Percentiles rank a stretch among this genome's conserved stretches.
These are phyloP conservation scores for Drosophila algonquin DNA, from an alignment of 2,888 invertebrate species.

Conservation along the genomic window DNA sequence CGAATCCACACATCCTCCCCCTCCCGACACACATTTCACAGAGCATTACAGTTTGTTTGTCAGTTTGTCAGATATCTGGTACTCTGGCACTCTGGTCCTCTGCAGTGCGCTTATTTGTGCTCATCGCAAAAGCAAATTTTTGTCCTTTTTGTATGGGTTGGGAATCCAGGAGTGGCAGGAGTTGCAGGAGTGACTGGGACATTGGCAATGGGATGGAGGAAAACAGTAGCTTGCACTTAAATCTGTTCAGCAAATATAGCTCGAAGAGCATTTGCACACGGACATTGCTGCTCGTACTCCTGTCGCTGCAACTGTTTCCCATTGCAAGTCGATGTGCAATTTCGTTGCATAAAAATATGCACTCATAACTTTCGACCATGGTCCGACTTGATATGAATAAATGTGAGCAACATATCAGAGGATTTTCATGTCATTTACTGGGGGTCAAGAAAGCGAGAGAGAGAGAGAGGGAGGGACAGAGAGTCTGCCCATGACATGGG, in stretches of 20 bases:
- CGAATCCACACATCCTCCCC: not conserved
- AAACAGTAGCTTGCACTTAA: constrained; percentile 52
- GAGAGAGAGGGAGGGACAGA: not conserved
- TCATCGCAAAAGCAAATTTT: constrained; percentile 39
- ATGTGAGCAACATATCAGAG: constrained; percentile 68
- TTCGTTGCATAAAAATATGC: constrained; percentile 64
- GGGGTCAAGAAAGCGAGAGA: constrained; percentile 60
- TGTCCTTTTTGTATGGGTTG: constrained; percentile 7
- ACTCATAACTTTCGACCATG: constrained; percentile 65
- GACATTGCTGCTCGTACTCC: not conserved
- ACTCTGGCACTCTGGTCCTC: not conserved
- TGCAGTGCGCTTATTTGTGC: constrained; percentile 43
- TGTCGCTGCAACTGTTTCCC: not conserved
- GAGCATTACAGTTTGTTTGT: not conserved
- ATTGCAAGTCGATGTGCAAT: constrained; percentile 44
- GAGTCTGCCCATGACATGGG: not conserved
- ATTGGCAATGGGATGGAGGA: not conserved
- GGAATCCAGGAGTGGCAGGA: constrained; percentile 1
- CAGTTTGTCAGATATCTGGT: not conserved
- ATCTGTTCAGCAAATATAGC: constrained; percentile 48
- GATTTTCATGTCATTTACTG: constrained; percentile 71
- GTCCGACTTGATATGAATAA: constrained; percentile 63
- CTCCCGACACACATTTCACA: not conserved
- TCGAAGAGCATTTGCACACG: constrained; percentile 1
- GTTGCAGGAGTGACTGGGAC: not conserved